phyloP scores from a whole-genome alignment of 1,140 invertebrate genomes.

The Conopomorpha cramerella region DNA sequence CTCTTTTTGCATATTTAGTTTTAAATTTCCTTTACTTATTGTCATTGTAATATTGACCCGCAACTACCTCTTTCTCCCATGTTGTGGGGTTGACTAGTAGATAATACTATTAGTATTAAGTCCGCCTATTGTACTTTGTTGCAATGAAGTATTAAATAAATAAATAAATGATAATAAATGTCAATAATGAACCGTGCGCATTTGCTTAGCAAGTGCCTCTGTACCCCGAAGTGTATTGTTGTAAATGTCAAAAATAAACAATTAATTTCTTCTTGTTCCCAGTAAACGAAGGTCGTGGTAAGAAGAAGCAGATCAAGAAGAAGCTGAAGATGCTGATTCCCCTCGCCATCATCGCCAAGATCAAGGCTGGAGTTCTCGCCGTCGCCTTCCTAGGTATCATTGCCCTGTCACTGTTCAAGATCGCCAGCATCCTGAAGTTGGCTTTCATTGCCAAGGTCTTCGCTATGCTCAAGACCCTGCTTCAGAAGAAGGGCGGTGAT shows the following conservation, averaged over 20 bases:
- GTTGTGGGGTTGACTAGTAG: too few species aligned
- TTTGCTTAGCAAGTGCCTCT: too few species aligned
- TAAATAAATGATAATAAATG: background rate
- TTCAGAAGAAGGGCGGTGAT: slow-evolving; percentile 69
- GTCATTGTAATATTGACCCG: too few species aligned
- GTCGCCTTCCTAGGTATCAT: slow-evolving; percentile 32
- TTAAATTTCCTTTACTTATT: too few species aligned
- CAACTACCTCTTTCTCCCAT: too few species aligned
- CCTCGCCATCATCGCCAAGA: slow-evolving; percentile 32
- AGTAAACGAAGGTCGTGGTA: slow-evolving; percentile 39
- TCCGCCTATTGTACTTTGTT: background rate
- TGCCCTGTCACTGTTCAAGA: slow-evolving; percentile 38
- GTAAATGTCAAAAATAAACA: slow-evolving; percentile 1
- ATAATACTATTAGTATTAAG: too few species aligned
- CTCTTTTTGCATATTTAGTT: background rate
- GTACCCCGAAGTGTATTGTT: too few species aligned
- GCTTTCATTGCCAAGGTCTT: slow-evolving; percentile 44
- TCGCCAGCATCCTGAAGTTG: slow-evolving; percentile 40
- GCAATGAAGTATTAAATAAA: background rate
- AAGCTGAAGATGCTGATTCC: slow-evolving; percentile 43
- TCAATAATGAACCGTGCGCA: too few species aligned
- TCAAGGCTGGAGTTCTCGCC: slow-evolving; percentile 27
- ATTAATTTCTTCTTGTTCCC: slow-evolving; percentile 7
- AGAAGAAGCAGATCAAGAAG: slow-evolving; percentile 47
- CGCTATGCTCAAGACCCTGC: slow-evolving; percentile 49